Base-by-base conservation (phyloP, 2,888 invertebrate species). In the Drosophila macrospina region DNA sequence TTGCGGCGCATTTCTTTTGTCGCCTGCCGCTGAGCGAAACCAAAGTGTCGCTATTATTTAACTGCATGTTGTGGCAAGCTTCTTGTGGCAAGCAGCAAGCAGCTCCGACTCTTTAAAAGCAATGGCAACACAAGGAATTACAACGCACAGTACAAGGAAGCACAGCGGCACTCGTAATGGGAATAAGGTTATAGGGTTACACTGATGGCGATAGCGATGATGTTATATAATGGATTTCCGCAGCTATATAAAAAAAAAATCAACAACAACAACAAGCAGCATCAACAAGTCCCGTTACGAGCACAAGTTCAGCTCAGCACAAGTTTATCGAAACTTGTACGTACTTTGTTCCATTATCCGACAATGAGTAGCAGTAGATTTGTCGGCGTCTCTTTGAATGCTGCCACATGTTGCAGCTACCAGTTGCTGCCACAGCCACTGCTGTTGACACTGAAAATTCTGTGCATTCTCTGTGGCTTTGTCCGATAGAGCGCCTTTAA, bases 21-120 rank as follows among this genome's bases (percentile, higher is more conserved):
- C 67, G 74, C 51, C 44, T 39, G 50, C 45, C 67, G 65, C 51
- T 79, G 80, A 75, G 60, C 50, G 65, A 79, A 76, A 70, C 83
- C 79, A 83, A 87, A 76, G 83, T 83, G 88, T 82, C 88, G 88
- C 83, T 85, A 76, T 83, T 87, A 85, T 85, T 87, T 85, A 83
- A 82, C 88, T 85, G 69, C 77, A 79, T 82, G 79, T 74, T 78
- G 51, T n/a, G 47, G 41, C 32, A 41, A 41, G 41, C 41, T 34
- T 42, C 44, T 55, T 55, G 77, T 51, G 62, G 65, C 65, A 73
- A 70, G 61, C 68, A 36, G 65, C 65, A 73, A 70, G 61, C 68
- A 36, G 26, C 56, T 45, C 26, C 1, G 48, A 10, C 57, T 68
- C 81, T 81, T 78, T 83, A 76, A 87, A 66, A 63, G 62, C 51